A percentile compares a stretch with the other conserved stretches of the same genome.
Evolutionary conservation across 2,113 vertebrate genomes (phyloP).

Genomic region (Zapornia atra): DNA sequence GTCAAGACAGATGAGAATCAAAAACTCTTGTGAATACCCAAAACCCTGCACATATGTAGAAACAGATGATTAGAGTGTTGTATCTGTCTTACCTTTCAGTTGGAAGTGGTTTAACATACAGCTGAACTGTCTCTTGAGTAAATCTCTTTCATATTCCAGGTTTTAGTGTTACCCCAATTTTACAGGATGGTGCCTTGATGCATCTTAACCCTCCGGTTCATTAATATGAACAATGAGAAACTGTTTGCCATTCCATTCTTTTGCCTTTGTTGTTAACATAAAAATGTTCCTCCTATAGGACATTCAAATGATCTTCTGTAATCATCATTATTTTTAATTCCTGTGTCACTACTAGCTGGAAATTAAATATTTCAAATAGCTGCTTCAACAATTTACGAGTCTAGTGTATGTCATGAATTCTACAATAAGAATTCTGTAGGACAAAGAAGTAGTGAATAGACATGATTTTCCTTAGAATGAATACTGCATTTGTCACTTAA

Average conservation of each 20-base stretch:
- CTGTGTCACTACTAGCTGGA: neutral
- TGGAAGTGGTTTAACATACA: neutral
- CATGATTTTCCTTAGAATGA: neutral
- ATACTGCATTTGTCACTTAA: neutral
- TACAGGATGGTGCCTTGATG: neutral
- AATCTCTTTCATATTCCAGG: neutral
- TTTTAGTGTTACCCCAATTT: neutral
- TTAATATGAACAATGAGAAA: neutral
- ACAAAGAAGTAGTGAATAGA: neutral
- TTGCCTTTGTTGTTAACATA: neutral
- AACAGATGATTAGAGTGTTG: constrained; percentile 32
- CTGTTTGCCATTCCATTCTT: neutral
- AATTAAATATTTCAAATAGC: neutral
- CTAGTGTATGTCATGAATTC: neutral
- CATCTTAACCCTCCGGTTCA: neutral
- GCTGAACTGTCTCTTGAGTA: constrained; percentile 17
- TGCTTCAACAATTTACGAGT: neutral
- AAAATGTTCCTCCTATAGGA: neutral
- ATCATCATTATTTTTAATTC: neutral
- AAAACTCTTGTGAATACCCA: constrained; percentile 19
- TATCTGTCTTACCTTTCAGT: neutral
- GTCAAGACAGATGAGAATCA: neutral
- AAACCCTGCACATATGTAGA: constrained; percentile 47
- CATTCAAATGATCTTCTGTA: neutral
- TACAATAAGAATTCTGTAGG: neutral